Evolutionary conservation across 2,888 invertebrate species (phyloP).

Genomic region (Lycia hirtaria): DNA sequence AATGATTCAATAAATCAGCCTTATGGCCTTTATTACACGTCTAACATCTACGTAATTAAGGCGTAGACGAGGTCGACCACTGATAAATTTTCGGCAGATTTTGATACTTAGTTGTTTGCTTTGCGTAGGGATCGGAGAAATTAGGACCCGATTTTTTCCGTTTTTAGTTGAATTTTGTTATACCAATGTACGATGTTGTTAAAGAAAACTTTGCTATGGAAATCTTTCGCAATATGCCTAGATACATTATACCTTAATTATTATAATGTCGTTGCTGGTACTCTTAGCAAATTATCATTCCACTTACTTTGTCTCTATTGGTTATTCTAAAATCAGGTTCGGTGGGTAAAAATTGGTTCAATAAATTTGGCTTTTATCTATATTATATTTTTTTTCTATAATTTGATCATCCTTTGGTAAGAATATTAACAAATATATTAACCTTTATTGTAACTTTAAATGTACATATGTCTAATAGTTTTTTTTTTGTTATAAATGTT

Average conservation of each 20-base stretch:
- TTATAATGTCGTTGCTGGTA: background rate
- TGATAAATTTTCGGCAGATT: slow-evolving; percentile 63
- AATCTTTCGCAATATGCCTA: background rate
- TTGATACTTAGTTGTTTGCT: slow-evolving; percentile 23
- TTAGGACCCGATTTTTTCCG: background rate
- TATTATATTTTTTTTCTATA: too few relatives aligned
- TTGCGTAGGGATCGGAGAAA: background rate
- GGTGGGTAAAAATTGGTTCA: too few relatives aligned
- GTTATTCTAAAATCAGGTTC: too few relatives aligned
- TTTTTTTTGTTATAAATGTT: too few relatives aligned
- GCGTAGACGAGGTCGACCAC: slow-evolving; percentile 53
- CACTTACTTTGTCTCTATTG: background rate
- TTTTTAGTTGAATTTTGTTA: background rate
- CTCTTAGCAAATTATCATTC: background rate
- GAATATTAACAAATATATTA: too few relatives aligned
- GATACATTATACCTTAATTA: too few relatives aligned
- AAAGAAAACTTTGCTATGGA: background rate
- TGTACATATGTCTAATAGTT: too few relatives aligned
- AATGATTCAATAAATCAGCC: slow-evolving; percentile 79
- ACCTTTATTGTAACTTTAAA: too few relatives aligned
- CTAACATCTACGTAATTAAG: slow-evolving; percentile 81
- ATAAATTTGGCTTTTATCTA: too few relatives aligned
- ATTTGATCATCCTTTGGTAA: too few relatives aligned
- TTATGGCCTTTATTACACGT: slow-evolving; percentile 79
- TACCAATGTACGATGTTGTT: background rate